Conservation (phyloP, 2,888 invertebrate species). For the Mythimna vitellina region DNA sequence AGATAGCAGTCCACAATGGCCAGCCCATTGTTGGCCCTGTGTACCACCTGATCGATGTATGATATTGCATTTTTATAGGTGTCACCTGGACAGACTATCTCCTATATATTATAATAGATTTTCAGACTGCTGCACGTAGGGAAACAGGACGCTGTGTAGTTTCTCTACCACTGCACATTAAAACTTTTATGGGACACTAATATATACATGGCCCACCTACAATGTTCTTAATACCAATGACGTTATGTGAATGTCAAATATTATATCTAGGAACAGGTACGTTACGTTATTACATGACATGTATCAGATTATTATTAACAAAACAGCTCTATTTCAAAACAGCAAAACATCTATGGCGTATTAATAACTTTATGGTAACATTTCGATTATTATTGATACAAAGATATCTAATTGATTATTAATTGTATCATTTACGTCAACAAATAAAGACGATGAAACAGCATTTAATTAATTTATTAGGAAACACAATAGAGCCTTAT, state of each 20-base stretch:
- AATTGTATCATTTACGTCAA: background rate
- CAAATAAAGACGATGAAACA: slow-evolving; percentile 12
- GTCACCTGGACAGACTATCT: slow-evolving; percentile 72
- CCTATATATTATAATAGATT: slow-evolving; percentile 71
- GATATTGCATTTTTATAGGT: slow-evolving; percentile 87
- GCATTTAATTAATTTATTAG: slow-evolving; percentile 41
- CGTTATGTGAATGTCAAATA: slow-evolving; percentile 60
- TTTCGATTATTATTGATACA: background rate
- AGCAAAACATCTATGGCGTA: slow-evolving; percentile 56
- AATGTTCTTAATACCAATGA: slow-evolving; percentile 70
- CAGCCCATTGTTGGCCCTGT: slow-evolving; percentile 84
- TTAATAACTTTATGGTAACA: slow-evolving; percentile 7
- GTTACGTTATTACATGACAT: slow-evolving; percentile 56
- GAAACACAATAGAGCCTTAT: slow-evolving; percentile 20
- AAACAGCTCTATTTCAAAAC: slow-evolving; percentile 70
- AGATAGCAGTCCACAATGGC: slow-evolving; percentile 88
- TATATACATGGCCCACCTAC: slow-evolving; percentile 81
- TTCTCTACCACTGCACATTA: slow-evolving; percentile 76
- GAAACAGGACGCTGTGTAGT: slow-evolving; percentile 77
- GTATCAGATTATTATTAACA: slow-evolving; percentile 52
- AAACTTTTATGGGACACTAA: slow-evolving; percentile 82
- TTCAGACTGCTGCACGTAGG: slow-evolving; percentile 70
- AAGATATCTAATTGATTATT: background rate
- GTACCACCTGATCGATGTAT: slow-evolving; percentile 87
- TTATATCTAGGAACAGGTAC: slow-evolving; percentile 51